Percentiles rank a stretch among this genome's conserved stretches.
Conservation (phyloP, 1,140 invertebrate species). For the Pseudomyrmex cubaensis region DNA sequence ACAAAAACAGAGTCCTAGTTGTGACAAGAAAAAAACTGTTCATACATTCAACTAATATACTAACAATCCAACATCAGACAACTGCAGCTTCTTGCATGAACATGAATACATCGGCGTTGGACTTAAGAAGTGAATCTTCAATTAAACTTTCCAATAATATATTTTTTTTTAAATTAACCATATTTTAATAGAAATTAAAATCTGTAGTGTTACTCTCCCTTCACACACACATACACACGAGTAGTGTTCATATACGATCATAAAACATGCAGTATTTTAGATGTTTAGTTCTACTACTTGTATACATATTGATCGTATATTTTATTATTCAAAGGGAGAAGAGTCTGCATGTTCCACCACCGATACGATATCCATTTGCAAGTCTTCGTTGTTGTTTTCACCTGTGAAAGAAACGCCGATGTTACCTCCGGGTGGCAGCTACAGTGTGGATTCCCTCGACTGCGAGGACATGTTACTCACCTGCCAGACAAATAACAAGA, state of each 20-base stretch:
- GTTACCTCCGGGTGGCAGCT: conserved; percentile 89
- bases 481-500: conserved; percentile 94
- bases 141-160: conserved; percentile 11
- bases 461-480: conserved; percentile 96
- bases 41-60: neutral
- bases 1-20: neutral
- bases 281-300: neutral
- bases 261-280: neutral
- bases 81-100: conserved; percentile 63
- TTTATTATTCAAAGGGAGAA: conserved; percentile 86
- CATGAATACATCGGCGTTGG: conserved; percentile 12
- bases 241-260: neutral
- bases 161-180: no score
- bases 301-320: conserved; percentile 11
- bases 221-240: no score
- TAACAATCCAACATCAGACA: conserved; percentile 30
- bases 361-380: conserved; percentile 94
- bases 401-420: conserved; percentile 93
- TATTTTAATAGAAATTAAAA: conserved; percentile 10
- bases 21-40: neutral
- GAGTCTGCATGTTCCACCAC: conserved; percentile 90
- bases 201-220: no score
- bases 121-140: neutral
- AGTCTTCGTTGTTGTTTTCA: conserved; percentile 95
- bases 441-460: conserved; percentile 96